phyloP scores from a whole-genome alignment of 1,140 invertebrate genomes.

The Calycopis cecrops region DNA sequence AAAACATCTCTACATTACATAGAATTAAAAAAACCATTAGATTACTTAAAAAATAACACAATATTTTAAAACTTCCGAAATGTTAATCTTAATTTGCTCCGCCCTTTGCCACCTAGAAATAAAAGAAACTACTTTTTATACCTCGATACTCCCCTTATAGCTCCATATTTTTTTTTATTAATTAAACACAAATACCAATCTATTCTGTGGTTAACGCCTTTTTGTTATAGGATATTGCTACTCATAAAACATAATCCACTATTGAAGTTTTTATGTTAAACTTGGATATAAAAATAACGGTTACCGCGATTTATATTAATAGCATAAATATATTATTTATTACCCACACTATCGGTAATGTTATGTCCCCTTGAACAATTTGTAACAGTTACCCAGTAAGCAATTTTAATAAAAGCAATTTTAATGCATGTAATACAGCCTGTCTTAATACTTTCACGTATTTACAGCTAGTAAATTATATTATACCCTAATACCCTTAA shows the following conservation, averaged over 20 bases:
- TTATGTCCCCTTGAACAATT: neutral
- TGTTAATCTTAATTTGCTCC: constrained; percentile 37
- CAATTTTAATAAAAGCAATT: too few relatives aligned
- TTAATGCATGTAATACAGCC: too few relatives aligned
- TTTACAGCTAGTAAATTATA: too few relatives aligned
- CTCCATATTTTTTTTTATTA: constrained; percentile 53
- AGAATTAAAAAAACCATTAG: too few relatives aligned
- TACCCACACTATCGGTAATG: neutral
- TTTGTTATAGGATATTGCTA: constrained; percentile 51
- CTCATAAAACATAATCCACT: constrained; percentile 38
- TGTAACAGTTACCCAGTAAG: too few relatives aligned
- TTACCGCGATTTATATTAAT: neutral
- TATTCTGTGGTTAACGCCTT: constrained; percentile 55
- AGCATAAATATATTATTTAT: neutral
- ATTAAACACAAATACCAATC: constrained; percentile 60
- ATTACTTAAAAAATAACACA: neutral
- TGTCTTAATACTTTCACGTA: too few relatives aligned
- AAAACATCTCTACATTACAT: too few relatives aligned
- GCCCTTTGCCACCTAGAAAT: constrained; percentile 3
- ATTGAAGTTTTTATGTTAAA: neutral
- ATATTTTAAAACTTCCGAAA: neutral
- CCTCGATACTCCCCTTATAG: constrained; percentile 28
- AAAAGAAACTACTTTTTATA: constrained; percentile 16
- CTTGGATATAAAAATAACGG: neutral
- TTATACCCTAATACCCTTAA: too few relatives aligned